phyloP scores from a whole-genome alignment of 2,888 invertebrate species.

The Papilio gigon region DNA sequence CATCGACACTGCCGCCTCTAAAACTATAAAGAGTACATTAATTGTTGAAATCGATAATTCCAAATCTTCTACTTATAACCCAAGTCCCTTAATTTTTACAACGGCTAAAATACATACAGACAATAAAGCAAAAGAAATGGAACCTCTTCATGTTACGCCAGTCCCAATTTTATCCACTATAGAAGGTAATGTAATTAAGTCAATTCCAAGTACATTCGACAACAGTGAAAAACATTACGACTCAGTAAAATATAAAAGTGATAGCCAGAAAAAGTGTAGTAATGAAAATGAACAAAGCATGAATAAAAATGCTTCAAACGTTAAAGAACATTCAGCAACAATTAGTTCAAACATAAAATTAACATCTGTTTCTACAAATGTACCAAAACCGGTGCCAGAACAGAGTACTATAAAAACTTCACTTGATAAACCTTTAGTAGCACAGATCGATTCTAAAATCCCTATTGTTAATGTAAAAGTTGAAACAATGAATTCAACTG shows the following conservation, averaged over 20 bases:
- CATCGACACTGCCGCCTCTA: slow-evolving; percentile 51
- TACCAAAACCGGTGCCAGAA: not conserved
- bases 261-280: slow-evolving; percentile 31
- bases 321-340: slow-evolving; percentile 3
- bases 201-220: slow-evolving; percentile 34
- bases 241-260: slow-evolving; percentile 32
- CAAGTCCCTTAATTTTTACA: slow-evolving; percentile 73
- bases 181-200: slow-evolving; percentile 61
- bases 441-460: slow-evolving; percentile 16
- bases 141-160: slow-evolving; percentile 69
- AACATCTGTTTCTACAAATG: not conserved
- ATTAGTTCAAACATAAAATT: slow-evolving; percentile 3
- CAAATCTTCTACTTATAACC: slow-evolving; percentile 56
- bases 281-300: slow-evolving; percentile 41
- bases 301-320: not conserved
- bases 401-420: slow-evolving; percentile 1
- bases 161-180: slow-evolving; percentile 71
- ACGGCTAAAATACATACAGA: slow-evolving; percentile 78
- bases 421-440: slow-evolving; percentile 20
- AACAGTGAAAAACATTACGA: slow-evolving; percentile 12
- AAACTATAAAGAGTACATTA: slow-evolving; percentile 60
- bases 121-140: slow-evolving; percentile 65
- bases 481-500: slow-evolving; percentile 6
- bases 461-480: not conserved
- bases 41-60: slow-evolving; percentile 67